Conservation (phyloP, 2,113 vertebrate species). For the Psilopsiagon aymara region DNA sequence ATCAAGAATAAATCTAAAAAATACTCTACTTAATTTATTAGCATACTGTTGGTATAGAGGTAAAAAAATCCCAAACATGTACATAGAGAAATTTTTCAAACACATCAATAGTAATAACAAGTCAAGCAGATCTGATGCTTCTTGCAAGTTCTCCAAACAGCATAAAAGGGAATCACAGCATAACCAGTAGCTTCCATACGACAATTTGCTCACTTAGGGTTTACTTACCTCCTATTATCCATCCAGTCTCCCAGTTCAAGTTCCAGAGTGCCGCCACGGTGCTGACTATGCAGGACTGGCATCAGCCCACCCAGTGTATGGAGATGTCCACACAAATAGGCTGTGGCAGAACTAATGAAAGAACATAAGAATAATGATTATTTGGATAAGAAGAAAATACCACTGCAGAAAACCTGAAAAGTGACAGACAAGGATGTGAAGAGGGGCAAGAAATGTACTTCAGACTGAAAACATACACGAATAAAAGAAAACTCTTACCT, state of each 20-base stretch:
- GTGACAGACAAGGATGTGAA: background rate
- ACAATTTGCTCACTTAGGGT: background rate
- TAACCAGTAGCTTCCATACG: background rate
- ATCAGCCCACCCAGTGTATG: conserved; percentile 92
- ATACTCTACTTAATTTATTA: background rate
- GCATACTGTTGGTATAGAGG: background rate
- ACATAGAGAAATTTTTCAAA: background rate
- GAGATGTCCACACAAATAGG: conserved; percentile 95
- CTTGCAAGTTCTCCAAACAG: background rate
- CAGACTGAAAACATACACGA: background rate
- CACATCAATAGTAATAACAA: background rate
- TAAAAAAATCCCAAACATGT: background rate
- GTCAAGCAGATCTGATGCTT: background rate
- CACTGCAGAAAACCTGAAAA: background rate
- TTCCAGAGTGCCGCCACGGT: conserved; percentile 89
- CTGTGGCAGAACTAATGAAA: conserved; percentile 85
- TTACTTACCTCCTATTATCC: conserved; percentile 87
- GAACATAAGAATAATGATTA: background rate
- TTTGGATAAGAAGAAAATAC: background rate
- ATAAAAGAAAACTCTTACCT: conserved; percentile 74
- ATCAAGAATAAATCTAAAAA: background rate
- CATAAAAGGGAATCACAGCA: background rate
- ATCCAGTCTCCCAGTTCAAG: conserved; percentile 97
- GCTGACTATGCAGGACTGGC: conserved; percentile 90
- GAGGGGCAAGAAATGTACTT: background rate